Evolutionary conservation across 2,888 invertebrate species (phyloP), one percentile per base, ranked within the genome.

Genomic region (Torymus aiolomorphi): DNA sequence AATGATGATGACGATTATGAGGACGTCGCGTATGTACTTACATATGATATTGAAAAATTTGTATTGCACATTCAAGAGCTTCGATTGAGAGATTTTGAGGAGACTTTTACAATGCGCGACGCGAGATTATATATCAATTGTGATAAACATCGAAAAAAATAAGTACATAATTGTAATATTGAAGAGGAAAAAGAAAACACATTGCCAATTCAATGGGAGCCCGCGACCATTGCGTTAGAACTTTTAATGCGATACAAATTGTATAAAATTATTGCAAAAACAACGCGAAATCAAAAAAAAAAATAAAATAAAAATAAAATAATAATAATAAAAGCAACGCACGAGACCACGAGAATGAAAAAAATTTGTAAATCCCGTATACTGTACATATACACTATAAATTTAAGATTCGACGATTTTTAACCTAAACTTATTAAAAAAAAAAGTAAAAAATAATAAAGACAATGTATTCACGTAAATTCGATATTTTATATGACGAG

Each of bases 401-500:
- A 75, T 72, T 78, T 80, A 80, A 78, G 75, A 81, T 75, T 78
- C 57, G 71, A 80, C 56, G 56, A 62, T 70, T 74, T 75, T 74
- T 57, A 73, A 42, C 66, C 52, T 62, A 42, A 70, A 74, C 62
- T 66, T 16, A 51, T 51, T 18, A 56, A 66, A 16, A 18, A 71
- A 31, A 18, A 16, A 54, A 42, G 42, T 42, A 42, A 42, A 42
- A 61, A 56, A 20, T 24, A 73, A 49, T 49, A 69, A 65, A 66
- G 16, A 65, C 51, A 71, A 63, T 65, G 65, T 63, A 74, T 65
- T 78, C 75, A 81, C 66, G 65, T n/a, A 42, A 81, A 81, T 78
- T 81, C 75, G 71, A 81, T 81, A 81, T 78, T 81, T 81, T 78
- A 71, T 80, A 81, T 42, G 42, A 42, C 16, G 31, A 75, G 67